These are phyloP conservation scores for Sitobion miscanthi DNA, from an alignment of 1,140 invertebrate genomes.

Conservation along the genomic window DNA sequence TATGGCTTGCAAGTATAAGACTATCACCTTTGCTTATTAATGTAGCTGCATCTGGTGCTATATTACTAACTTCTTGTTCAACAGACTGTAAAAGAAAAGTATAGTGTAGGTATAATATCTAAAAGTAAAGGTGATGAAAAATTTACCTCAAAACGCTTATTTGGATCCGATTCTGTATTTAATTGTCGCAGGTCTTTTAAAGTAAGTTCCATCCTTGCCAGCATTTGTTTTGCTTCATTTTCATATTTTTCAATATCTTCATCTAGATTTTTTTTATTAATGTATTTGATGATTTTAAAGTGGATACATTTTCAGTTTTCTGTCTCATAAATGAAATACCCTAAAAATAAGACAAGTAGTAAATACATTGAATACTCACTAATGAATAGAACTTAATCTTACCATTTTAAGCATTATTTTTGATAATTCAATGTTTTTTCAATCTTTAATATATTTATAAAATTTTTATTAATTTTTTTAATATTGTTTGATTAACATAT, in stretches of 20 bases:
- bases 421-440: neutral
- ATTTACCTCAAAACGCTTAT: slow-evolving; percentile 48
- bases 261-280: slow-evolving; percentile 57
- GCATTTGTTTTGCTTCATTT: slow-evolving; percentile 57
- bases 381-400: neutral
- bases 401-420: neutral
- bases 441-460: neutral
- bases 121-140: neutral
- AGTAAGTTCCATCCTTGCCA: slow-evolving; percentile 32
- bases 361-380: neutral
- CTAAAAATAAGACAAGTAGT: neutral
- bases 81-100: slow-evolving; percentile 64
- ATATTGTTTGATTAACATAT: neutral
- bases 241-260: slow-evolving; percentile 60
- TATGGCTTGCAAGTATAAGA: slow-evolving; percentile 72
- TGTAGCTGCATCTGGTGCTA: slow-evolving; percentile 80
- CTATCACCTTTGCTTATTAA: slow-evolving; percentile 81
- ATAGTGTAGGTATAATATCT: neutral
- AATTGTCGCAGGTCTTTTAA: slow-evolving; percentile 51
- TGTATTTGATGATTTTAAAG: slow-evolving; percentile 36
- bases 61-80: slow-evolving; percentile 69
- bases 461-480: neutral
- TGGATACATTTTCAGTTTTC: neutral
- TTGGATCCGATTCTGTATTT: slow-evolving; percentile 49
- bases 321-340: slow-evolving; percentile 5